These are phyloP conservation scores for Sebastes diaconus DNA, from an alignment of 2,797 vertebrate genomes.

Conservation along the genomic window DNA sequence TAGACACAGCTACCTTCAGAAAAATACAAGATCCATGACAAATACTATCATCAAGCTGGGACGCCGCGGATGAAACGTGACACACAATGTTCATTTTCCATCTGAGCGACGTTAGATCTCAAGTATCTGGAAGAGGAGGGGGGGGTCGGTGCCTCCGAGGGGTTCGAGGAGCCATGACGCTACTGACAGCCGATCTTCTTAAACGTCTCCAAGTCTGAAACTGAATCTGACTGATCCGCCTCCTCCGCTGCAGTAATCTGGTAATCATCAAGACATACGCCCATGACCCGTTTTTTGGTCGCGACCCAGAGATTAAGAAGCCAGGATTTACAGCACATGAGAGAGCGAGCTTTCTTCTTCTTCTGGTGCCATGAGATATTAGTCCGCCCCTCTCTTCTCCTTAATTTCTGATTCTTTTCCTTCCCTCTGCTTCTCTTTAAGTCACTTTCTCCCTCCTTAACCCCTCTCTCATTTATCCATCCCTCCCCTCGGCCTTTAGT, in stretches of 20 bases:
- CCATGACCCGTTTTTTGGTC: conserved; percentile 28
- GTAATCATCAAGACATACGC: conserved; percentile 59
- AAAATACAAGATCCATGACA: conserved; percentile 17
- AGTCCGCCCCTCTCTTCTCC: conserved; percentile 8
- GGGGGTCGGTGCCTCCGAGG: conserved; percentile 1
- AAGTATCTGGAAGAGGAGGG: neutral
- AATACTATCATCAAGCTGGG: conserved; percentile 6
- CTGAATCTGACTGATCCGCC: conserved; percentile 49
- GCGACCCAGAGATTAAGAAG: conserved; percentile 50
- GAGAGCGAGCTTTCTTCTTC: neutral
- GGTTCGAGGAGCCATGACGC: conserved; percentile 32
- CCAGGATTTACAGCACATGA: conserved; percentile 45
- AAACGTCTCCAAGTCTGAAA: conserved; percentile 64
- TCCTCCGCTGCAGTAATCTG: conserved; percentile 46
- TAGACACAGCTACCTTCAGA: conserved; percentile 9
- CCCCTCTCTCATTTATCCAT: conserved; percentile 23
- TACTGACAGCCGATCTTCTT: conserved; percentile 48
- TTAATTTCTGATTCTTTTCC: conserved; percentile 26
- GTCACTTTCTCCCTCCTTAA: conserved; percentile 33
- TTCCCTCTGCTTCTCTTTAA: conserved; percentile 26
- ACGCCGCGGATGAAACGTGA: conserved; percentile 44
- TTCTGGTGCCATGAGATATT: conserved; percentile 56
- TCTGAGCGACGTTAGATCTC: conserved; percentile 44
- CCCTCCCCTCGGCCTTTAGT: conserved; percentile 26
- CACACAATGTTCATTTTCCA: conserved; percentile 52